Evolutionary conservation across 2,113 vertebrate genomes (phyloP).

Genomic region (Callocephalon fimbriatum): DNA sequence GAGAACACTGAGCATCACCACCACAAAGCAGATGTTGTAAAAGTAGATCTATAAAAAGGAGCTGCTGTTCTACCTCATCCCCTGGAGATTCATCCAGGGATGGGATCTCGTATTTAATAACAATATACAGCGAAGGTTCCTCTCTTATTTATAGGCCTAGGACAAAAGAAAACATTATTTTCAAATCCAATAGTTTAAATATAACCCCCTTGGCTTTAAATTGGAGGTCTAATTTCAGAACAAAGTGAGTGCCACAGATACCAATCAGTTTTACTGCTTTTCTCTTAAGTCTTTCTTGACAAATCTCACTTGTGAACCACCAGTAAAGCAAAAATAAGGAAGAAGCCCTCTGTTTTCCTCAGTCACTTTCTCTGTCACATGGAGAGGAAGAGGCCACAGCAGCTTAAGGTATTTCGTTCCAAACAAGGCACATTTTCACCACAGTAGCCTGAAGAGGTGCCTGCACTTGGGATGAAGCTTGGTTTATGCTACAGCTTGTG

Average conservation of each 20-base stretch:
- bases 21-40: too few relatives aligned
- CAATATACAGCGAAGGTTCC: background rate
- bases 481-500: background rate
- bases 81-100: background rate
- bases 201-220: background rate
- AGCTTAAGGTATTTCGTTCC: background rate
- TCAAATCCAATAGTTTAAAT: background rate
- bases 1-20: too few relatives aligned
- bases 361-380: background rate
- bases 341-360: background rate
- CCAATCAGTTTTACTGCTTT: background rate
- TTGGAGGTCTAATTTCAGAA: background rate
- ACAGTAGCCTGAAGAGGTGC: background rate
- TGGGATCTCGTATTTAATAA: background rate
- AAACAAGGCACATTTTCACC: rapidly evolving
- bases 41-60: too few relatives aligned
- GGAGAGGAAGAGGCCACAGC: background rate
- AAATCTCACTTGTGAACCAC: background rate
- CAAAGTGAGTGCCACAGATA: background rate
- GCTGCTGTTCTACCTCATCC: too few relatives aligned
- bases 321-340: background rate
- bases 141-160: background rate
- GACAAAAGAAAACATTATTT: background rate
- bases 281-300: background rate
- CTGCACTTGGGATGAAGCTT: background rate